Conservation (phyloP, 2,888 invertebrate genomes). For the Lithosia quadra region DNA sequence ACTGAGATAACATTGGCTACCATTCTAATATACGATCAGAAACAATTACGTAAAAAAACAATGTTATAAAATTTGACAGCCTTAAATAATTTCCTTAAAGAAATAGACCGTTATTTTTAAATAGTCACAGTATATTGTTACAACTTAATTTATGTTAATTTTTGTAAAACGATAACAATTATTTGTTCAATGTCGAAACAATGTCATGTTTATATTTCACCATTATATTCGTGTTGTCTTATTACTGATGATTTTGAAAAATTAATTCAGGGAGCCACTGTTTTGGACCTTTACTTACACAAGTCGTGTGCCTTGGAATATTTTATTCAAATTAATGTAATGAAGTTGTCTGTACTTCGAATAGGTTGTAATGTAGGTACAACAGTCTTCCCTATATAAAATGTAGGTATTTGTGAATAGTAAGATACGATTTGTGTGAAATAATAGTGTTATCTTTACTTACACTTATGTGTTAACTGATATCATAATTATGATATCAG, state of each 20-base stretch:
- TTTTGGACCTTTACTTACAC: conserved; percentile 8
- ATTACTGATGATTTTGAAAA: conserved; percentile 35
- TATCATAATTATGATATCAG: no score
- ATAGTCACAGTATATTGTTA: conserved; percentile 31
- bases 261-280: conserved; percentile 41
- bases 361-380: no score
- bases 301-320: neutral
- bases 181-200: conserved; percentile 40
- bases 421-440: neutral
- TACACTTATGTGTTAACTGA: no score
- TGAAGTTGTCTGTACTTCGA: neutral
- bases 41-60: no score
- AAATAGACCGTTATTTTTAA: conserved; percentile 36
- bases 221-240: conserved; percentile 24
- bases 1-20: no score
- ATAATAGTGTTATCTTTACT: no score
- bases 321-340: neutral
- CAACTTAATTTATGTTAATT: conserved; percentile 49
- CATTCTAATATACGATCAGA: no score
- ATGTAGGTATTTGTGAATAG: neutral
- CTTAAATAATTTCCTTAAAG: conserved; percentile 33
- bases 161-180: conserved; percentile 25
- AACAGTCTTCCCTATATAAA: neutral
- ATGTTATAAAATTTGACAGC: conserved; percentile 19
- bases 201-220: conserved; percentile 29